These are phyloP conservation scores for Cydia pomonella DNA, from an alignment of 1,140 invertebrate genomes.

Conservation along the genomic window DNA sequence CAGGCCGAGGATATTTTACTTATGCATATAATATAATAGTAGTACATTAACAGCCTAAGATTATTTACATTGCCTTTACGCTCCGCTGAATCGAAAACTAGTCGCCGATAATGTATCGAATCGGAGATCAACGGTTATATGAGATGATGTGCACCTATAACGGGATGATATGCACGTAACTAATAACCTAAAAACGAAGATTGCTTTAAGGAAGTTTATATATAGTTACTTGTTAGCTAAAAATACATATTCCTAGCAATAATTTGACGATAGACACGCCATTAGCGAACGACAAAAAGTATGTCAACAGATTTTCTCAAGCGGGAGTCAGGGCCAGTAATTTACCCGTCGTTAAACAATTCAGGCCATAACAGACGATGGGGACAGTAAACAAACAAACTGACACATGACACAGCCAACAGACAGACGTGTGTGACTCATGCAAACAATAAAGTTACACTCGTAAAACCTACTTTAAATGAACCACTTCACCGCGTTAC, in stretches of 20 bases:
- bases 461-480: conserved; percentile 23
- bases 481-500: conserved; percentile 14
- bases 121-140: not conserved
- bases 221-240: not conserved
- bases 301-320: conserved; percentile 39
- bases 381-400: conserved; percentile 50
- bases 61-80: conserved; percentile 39
- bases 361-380: conserved; percentile 54
- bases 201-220: not conserved
- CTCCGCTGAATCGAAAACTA: conserved; percentile 45
- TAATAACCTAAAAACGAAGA: not conserved
- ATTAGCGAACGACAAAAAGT: conserved; percentile 11
- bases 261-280: not conserved
- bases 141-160: not conserved
- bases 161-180: not conserved
- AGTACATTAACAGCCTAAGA: conserved; percentile 29
- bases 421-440: conserved; percentile 41
- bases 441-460: conserved; percentile 36
- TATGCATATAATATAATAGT: conserved; percentile 36
- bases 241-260: not conserved
- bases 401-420: conserved; percentile 33
- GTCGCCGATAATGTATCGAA: not conserved
- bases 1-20: conserved; percentile 30
- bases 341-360: conserved; percentile 64
- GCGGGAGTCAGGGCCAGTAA: conserved; percentile 58